Conservation (phyloP, 2,113 vertebrate species). For the Colistium nudipinnis region DNA sequence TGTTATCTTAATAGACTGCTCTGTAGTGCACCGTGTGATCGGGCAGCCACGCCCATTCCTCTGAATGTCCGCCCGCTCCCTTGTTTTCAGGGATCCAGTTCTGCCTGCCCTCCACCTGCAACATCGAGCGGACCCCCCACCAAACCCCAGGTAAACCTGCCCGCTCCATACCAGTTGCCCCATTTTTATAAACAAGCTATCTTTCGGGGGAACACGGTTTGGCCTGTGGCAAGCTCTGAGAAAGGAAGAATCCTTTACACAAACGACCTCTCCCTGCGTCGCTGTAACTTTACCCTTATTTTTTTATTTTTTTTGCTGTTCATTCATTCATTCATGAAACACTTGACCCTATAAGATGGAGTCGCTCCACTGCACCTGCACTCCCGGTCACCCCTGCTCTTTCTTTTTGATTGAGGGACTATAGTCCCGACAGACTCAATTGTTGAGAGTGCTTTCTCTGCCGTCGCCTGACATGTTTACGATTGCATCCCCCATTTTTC, state of each 20-base stretch:
- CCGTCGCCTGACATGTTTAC: slow-evolving; percentile 37
- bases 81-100: slow-evolving; percentile 84
- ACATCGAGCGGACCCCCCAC: slow-evolving; percentile 75
- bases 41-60: slow-evolving; percentile 48
- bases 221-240: slow-evolving; percentile 9
- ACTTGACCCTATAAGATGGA: slow-evolving; percentile 43
- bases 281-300: too few species aligned
- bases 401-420: neutral
- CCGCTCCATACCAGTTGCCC: neutral
- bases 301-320: too few species aligned
- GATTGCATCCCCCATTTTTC: slow-evolving; percentile 5
- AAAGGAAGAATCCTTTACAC: too few species aligned
- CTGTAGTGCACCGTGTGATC: slow-evolving; percentile 39
- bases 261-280: too few species aligned
- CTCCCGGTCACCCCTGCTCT: slow-evolving; percentile 13
- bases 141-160: slow-evolving; percentile 78
- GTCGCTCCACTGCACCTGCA: neutral
- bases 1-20: slow-evolving; percentile 15
- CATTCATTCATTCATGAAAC: slow-evolving; percentile 69
- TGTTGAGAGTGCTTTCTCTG: slow-evolving; percentile 29
- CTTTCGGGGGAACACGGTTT: neutral
- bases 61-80: slow-evolving; percentile 67
- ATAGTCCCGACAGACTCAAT: slow-evolving; percentile 19
- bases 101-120: slow-evolving; percentile 80
- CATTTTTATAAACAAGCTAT: neutral